These are phyloP conservation scores for Orchesella cincta DNA, from an alignment of 1,140 invertebrate species.

Conservation along the genomic window DNA sequence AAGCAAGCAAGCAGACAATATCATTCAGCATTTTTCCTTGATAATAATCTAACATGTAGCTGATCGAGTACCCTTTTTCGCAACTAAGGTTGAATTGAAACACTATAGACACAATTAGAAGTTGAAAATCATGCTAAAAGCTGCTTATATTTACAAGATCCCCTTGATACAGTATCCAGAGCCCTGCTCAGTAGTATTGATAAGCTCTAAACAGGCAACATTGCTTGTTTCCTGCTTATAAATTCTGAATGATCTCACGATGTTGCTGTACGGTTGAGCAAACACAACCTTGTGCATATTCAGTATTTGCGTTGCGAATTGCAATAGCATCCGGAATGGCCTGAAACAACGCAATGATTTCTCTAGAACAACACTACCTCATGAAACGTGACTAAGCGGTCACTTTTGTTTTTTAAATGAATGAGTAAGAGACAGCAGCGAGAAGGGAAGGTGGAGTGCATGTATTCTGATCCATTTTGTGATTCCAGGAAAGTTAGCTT, in stretches of 20 bases:
- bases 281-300: not conserved
- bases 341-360: not conserved
- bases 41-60: not conserved
- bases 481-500: not conserved
- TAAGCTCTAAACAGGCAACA: not conserved
- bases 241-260: not conserved
- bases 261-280: not conserved
- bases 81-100: too few species aligned
- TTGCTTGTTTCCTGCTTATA: not conserved
- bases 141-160: not conserved
- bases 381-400: conserved; percentile 11
- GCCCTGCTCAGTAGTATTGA: not conserved
- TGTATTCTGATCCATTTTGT: not conserved
- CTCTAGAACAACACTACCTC: conserved; percentile 4
- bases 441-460: not conserved
- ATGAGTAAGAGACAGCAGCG: not conserved
- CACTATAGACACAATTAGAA: not conserved
- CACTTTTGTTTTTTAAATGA: not conserved
- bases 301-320: not conserved
- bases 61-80: too few species aligned
- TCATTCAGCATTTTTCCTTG: not conserved
- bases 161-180: not conserved
- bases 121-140: not conserved
- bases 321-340: not conserved
- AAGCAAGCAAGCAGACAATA: not conserved